Percentiles rank a stretch among this genome's conserved stretches.
Conservation (phyloP, 2,888 invertebrate genomes). For the Melieria picta region DNA sequence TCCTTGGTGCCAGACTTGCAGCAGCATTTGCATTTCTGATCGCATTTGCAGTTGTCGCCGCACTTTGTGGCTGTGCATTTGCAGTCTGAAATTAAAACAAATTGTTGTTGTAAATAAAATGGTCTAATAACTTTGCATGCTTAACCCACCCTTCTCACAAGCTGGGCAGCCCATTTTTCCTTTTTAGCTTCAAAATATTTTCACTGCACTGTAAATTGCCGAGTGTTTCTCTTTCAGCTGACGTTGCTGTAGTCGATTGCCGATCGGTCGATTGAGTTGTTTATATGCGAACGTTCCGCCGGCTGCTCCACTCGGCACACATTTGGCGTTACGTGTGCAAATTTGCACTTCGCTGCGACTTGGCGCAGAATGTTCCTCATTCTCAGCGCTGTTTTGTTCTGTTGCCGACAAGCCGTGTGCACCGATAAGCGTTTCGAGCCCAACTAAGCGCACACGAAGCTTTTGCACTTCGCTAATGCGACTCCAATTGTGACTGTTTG, state of each 20-base stretch:
- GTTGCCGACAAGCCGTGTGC: constrained; percentile 29
- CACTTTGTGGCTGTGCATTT: constrained; percentile 55
- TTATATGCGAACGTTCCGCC: neutral
- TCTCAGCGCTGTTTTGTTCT: constrained; percentile 7
- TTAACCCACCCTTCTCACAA: constrained; percentile 52
- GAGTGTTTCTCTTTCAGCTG: neutral
- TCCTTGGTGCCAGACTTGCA: constrained; percentile 48
- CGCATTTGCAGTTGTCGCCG: constrained; percentile 53
- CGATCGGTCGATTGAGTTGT: constrained; percentile 20
- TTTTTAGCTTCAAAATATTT: neutral
- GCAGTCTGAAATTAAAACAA: constrained; percentile 47
- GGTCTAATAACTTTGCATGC: neutral
- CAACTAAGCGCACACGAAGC: constrained; percentile 8
- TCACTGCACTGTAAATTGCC: constrained; percentile 7
- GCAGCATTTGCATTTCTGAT: constrained; percentile 54
- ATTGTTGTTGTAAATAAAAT: neutral
- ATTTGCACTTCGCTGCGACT: neutral
- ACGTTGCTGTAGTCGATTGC: constrained; percentile 15
- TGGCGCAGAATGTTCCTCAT: neutral
- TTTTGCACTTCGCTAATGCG: constrained; percentile 36
- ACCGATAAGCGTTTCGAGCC: constrained; percentile 21
- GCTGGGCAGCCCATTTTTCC: constrained; percentile 54
- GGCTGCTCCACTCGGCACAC: neutral
- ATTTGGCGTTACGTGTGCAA: constrained; percentile 37
- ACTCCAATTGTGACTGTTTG: neutral